Conservation (phyloP, 1,140 invertebrate species). For the Heliothis subflexa region DNA sequence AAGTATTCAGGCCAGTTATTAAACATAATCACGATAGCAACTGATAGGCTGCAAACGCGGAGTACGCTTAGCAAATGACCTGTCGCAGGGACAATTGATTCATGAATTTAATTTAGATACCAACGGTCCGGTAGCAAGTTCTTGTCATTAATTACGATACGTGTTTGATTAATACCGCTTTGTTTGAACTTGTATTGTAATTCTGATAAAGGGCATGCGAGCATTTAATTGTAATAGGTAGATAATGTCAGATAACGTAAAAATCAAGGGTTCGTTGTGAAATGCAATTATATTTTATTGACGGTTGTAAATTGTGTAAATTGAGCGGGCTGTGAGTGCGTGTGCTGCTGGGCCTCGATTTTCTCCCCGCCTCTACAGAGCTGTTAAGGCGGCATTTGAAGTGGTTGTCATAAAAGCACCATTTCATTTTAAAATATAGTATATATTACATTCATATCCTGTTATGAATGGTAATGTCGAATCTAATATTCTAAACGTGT, state of each 20-base stretch:
- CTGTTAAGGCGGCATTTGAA: background rate
- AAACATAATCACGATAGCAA: conserved; percentile 53
- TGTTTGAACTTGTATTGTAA: conserved; percentile 48
- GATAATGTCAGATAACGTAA: conserved; percentile 24
- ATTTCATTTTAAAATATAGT: background rate
- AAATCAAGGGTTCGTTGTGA: conserved; percentile 25
- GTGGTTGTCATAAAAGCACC: background rate
- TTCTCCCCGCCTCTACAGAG: background rate
- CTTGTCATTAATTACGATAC: conserved; percentile 62
- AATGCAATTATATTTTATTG: conserved; percentile 19
- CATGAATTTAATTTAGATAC: conserved; percentile 63
- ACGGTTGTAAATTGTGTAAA: background rate
- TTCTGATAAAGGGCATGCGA: conserved; percentile 24
- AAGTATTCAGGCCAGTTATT: conserved; percentile 67
- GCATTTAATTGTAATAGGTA: conserved; percentile 1
- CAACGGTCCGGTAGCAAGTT: conserved; percentile 58
- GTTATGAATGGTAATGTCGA: background rate
- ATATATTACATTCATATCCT: background rate
- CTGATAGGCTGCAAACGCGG: conserved; percentile 29
- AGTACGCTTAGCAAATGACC: conserved; percentile 65
- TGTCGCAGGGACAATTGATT: conserved; percentile 68
- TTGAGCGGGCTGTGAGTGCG: background rate
- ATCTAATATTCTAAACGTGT: background rate
- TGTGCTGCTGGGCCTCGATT: background rate
- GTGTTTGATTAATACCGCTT: conserved; percentile 58